These are phyloP conservation scores for Drosophila paulistorum DNA, from an alignment of 1,140 invertebrate species.

Conservation along the genomic window DNA sequence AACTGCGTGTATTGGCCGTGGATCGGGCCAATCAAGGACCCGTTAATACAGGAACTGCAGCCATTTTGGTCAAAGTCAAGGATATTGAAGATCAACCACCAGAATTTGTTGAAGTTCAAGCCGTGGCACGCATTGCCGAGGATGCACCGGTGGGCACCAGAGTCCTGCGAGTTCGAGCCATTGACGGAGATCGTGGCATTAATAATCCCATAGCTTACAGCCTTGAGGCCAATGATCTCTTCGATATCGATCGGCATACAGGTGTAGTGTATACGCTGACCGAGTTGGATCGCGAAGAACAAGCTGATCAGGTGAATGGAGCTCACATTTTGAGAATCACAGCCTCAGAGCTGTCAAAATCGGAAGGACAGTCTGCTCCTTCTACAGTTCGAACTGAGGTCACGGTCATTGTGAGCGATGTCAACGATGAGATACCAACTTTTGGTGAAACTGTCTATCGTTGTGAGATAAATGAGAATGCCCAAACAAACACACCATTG, in stretches of 20 bases:
- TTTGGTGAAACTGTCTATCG: conserved; percentile 91
- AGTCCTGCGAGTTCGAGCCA: conserved; percentile 93
- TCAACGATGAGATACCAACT: conserved; percentile 96
- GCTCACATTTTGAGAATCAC: conserved; percentile 94
- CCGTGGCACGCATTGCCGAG: conserved; percentile 93
- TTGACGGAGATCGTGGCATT: conserved; percentile 95
- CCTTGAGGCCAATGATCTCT: conserved; percentile 89
- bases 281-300: conserved; percentile 91
- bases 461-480: conserved; percentile 96
- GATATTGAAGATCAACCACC: conserved; percentile 96
- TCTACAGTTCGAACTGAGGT: conserved; percentile 94
- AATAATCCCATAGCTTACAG: conserved; percentile 94
- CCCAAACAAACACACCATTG: conserved; percentile 94
- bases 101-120: conserved; percentile 93
- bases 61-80: conserved; percentile 92
- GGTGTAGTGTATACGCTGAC: conserved; percentile 91
- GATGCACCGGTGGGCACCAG: conserved; percentile 91
- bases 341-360: conserved; percentile 87
- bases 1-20: conserved; percentile 92
- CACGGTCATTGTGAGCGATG: conserved; percentile 95
- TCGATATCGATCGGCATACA: conserved; percentile 90
- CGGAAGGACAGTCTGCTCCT: conserved; percentile 84
- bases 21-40: conserved; percentile 90
- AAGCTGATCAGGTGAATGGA: conserved; percentile 90
- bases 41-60: conserved; percentile 93